Evolutionary conservation across 2,797 vertebrate genomes (phyloP).

Genomic region (Eospalax fontanierii): DNA sequence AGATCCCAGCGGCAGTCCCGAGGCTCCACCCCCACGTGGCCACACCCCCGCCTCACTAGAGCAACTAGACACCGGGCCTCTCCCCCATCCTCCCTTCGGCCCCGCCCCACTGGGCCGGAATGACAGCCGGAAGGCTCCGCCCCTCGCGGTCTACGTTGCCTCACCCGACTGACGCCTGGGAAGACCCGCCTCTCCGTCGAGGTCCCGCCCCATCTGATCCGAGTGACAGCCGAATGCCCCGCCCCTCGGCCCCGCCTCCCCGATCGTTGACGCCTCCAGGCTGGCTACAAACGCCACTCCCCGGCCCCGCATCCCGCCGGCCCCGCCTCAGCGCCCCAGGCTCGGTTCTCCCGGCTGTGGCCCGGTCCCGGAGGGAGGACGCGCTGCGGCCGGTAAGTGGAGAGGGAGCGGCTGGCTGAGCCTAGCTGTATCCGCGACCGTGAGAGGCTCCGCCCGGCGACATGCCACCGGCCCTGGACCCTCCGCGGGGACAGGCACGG

Average conservation of each 20-base stretch:
- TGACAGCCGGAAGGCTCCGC: not conserved
- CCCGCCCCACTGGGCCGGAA: not conserved
- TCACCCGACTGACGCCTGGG: no score
- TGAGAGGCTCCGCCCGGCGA: not conserved
- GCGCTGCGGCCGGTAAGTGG: slow-evolving; percentile 83
- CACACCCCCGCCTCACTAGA: not conserved
- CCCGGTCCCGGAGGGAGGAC: slow-evolving; percentile 69
- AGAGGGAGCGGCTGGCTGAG: not conserved
- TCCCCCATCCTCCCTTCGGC: not conserved
- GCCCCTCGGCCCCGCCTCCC: not conserved
- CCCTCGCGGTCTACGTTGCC: not conserved
- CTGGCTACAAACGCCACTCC: not conserved
- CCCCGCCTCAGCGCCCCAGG: not conserved
- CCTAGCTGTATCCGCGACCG: no score
- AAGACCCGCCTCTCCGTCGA: not conserved
- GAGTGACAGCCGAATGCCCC: no score
- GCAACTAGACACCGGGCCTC: not conserved
- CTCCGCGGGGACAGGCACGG: rapidly evolving
- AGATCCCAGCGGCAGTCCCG: no score
- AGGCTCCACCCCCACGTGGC: no score
- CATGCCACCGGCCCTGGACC: no score
- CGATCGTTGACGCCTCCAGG: not conserved
- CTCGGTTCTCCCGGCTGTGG: not conserved
- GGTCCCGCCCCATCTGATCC: not conserved
- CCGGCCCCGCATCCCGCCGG: not conserved